phyloP scores from a whole-genome alignment of 2,888 invertebrate species.

The Hemaris fuciformis region DNA sequence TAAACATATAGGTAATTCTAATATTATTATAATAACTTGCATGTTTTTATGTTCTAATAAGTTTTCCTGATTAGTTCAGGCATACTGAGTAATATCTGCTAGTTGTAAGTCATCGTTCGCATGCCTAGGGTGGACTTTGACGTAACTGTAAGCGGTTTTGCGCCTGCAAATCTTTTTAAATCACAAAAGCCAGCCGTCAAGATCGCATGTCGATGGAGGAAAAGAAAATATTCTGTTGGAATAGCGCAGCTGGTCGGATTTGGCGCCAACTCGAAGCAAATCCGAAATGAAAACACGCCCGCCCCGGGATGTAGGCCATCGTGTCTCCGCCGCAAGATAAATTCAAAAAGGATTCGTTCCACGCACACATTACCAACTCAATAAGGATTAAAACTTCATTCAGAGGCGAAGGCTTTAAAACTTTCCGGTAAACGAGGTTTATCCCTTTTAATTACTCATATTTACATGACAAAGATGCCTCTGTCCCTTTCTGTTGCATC shows the following conservation, averaged over 20 bases:
- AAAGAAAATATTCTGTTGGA: conserved; percentile 74
- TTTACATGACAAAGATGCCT: conserved; percentile 49
- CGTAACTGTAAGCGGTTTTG: conserved; percentile 69
- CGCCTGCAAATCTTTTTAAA: conserved; percentile 76
- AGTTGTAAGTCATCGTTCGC: background rate
- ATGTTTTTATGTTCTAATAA: background rate
- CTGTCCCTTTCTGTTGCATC: conserved; percentile 31
- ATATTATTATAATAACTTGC: background rate
- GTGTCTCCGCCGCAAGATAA: conserved; percentile 62
- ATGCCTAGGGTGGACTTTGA: conserved; percentile 2
- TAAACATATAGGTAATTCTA: too few relatives aligned
- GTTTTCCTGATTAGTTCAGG: background rate
- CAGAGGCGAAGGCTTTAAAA: conserved; percentile 59
- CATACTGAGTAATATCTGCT: background rate
- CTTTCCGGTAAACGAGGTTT: conserved; percentile 60
- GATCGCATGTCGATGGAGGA: conserved; percentile 71
- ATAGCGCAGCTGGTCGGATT: conserved; percentile 73
- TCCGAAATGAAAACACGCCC: conserved; percentile 77
- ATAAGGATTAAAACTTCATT: conserved; percentile 76
- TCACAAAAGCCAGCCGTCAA: conserved; percentile 77
- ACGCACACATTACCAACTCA: conserved; percentile 68
- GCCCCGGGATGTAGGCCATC: conserved; percentile 64
- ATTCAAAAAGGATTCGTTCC: conserved; percentile 69
- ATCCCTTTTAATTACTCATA: conserved; percentile 64
- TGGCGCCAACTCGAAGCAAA: conserved; percentile 73